A percentile compares a stretch with the other conserved stretches of the same genome.
These are phyloP conservation scores for Ranitomeya variabilis DNA, from an alignment of 2,113 vertebrate genomes.

Conservation along the genomic window DNA sequence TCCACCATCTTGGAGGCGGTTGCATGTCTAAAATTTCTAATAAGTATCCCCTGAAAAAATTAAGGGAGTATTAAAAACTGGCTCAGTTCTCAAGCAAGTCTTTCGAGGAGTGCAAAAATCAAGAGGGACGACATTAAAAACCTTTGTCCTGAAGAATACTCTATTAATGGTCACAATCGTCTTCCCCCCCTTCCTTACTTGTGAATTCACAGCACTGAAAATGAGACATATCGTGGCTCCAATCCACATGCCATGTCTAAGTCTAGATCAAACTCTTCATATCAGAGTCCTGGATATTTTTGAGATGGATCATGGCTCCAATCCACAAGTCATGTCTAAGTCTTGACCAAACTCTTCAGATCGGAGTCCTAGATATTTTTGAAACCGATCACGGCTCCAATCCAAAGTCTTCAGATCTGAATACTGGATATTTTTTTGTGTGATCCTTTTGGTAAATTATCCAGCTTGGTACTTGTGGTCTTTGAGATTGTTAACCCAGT, in stretches of 20 bases:
- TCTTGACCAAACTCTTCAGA: neutral
- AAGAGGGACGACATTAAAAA: neutral
- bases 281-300: neutral
- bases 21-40: neutral
- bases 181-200: neutral
- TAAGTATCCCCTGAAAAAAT: neutral
- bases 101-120: slow-evolving; percentile 38
- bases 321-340: neutral
- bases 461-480: neutral
- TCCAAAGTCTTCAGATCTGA: neutral
- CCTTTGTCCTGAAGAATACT: neutral
- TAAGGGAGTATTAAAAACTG: slow-evolving; percentile 19
- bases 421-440: neutral
- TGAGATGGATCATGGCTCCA: neutral
- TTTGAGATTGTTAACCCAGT: neutral
- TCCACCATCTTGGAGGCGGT: slow-evolving; percentile 44
- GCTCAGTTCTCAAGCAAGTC: slow-evolving; percentile 32
- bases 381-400: neutral
- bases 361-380: neutral
- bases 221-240: neutral
- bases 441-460: neutral
- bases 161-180: neutral
- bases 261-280: neutral
- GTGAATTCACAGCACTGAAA: neutral
- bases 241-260: neutral